Percentiles rank a stretch among this genome's conserved stretches.
Conservation (phyloP, 2,797 vertebrate species). For the Siniperca scherzeri region DNA sequence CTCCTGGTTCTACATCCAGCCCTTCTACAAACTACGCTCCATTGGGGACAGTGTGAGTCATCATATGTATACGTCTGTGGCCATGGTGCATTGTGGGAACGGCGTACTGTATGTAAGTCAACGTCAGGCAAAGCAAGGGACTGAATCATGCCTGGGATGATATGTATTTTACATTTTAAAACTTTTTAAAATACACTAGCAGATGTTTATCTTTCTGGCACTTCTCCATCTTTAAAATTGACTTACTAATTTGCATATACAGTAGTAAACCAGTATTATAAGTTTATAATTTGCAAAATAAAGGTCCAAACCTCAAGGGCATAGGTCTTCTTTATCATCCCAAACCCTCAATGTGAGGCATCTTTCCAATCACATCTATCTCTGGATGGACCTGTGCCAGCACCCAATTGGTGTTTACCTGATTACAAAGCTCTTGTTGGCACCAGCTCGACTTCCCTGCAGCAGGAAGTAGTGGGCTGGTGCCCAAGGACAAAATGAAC, state of each 20-base stretch:
- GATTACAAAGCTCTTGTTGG: conserved; percentile 64
- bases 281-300: not conserved
- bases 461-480: conserved; percentile 39
- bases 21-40: conserved; percentile 97
- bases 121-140: not conserved
- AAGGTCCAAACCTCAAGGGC: not conserved
- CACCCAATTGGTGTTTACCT: conserved; percentile 43
- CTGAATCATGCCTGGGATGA: conserved; percentile 1
- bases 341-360: conserved; percentile 10
- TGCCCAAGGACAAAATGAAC: conserved; percentile 61
- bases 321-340: not conserved
- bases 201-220: not conserved
- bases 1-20: conserved; percentile 99
- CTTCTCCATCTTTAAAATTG: not conserved
- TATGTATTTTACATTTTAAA: not conserved
- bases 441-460: conserved; percentile 33
- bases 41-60: conserved; percentile 97
- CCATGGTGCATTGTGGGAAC: not conserved
- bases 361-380: conserved; percentile 20
- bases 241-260: not conserved
- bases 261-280: not conserved
- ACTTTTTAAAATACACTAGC: not conserved
- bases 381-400: conserved; percentile 21
- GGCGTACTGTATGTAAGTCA: not conserved
- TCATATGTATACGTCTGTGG: not conserved